Conservation (phyloP, 1,140 invertebrate species). For the Dinoponera quadriceps region DNA sequence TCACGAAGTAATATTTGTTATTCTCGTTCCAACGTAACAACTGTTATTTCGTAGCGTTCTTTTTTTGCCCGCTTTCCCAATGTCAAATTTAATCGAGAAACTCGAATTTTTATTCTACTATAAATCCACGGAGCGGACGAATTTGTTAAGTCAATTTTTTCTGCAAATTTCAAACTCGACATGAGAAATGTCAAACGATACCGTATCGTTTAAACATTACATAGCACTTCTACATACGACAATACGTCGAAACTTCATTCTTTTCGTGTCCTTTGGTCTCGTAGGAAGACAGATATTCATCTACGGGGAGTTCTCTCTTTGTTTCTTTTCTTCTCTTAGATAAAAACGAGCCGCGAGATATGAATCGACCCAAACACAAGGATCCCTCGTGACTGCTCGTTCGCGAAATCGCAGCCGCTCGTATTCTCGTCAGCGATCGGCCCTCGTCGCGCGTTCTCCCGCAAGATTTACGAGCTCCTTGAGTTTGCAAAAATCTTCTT, state of each 20-base stretch:
- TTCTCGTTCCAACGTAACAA: slow-evolving; percentile 13
- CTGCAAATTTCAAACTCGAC: not conserved
- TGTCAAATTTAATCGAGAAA: slow-evolving; percentile 20
- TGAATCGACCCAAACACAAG: not conserved
- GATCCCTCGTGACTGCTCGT: not conserved
- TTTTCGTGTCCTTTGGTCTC: not conserved
- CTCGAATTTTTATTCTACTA: slow-evolving; percentile 25
- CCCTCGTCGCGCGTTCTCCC: slow-evolving; percentile 11
- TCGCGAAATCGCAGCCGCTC: slow-evolving; percentile 10
- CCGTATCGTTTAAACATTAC: not conserved
- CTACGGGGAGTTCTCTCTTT: not conserved
- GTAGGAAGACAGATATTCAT: not conserved
- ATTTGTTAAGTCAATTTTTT: not conserved
- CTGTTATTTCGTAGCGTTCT: slow-evolving; percentile 29
- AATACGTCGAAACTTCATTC: not conserved
- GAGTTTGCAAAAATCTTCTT: slow-evolving; percentile 67
- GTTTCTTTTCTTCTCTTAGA: not conserved
- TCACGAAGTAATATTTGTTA: not conserved
- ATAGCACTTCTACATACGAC: not conserved
- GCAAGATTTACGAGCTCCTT: slow-evolving; percentile 63
- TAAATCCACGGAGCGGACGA: slow-evolving; percentile 16
- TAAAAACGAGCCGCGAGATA: not conserved
- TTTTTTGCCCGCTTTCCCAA: slow-evolving; percentile 28
- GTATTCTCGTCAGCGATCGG: slow-evolving; percentile 32
- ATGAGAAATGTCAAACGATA: not conserved